Conservation (phyloP, 2,888 invertebrate genomes). For the Eupeodes luniger region DNA sequence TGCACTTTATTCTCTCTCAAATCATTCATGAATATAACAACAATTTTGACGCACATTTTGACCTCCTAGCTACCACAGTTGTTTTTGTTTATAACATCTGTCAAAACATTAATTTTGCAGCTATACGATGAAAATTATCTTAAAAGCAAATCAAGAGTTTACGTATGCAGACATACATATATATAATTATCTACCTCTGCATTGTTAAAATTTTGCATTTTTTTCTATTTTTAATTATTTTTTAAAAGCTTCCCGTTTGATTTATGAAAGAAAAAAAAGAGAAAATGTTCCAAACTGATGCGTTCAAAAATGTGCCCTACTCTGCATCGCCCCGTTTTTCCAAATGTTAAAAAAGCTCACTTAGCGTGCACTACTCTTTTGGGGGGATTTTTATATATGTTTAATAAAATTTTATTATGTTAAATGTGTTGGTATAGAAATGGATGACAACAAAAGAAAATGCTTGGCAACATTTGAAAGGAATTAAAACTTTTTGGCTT, state of each 20-base stretch:
- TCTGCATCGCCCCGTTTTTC: not conserved
- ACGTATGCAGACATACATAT: not conserved
- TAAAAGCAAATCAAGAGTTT: conserved; percentile 23
- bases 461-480: conserved; percentile 42
- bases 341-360: conserved; percentile 19
- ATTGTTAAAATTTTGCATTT: conserved; percentile 12
- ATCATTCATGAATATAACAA: not conserved
- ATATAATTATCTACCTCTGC: not conserved
- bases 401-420: not conserved
- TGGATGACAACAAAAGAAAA: conserved; percentile 2
- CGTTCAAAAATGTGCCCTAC: not conserved
- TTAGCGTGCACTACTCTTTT: not conserved
- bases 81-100: not conserved
- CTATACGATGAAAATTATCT: conserved; percentile 15
- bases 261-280: not conserved
- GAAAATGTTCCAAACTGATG: not conserved
- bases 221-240: not conserved
- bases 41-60: conserved; percentile 54
- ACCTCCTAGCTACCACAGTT: conserved; percentile 24
- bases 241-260: not conserved
- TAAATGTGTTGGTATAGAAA: not conserved
- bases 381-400: not conserved
- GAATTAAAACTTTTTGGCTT: conserved; percentile 43
- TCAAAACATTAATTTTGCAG: conserved; percentile 23
- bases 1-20: not conserved